These are phyloP conservation scores for Camelus bactrianus DNA, from an alignment of 2,113 vertebrate species.

Conservation along the genomic window DNA sequence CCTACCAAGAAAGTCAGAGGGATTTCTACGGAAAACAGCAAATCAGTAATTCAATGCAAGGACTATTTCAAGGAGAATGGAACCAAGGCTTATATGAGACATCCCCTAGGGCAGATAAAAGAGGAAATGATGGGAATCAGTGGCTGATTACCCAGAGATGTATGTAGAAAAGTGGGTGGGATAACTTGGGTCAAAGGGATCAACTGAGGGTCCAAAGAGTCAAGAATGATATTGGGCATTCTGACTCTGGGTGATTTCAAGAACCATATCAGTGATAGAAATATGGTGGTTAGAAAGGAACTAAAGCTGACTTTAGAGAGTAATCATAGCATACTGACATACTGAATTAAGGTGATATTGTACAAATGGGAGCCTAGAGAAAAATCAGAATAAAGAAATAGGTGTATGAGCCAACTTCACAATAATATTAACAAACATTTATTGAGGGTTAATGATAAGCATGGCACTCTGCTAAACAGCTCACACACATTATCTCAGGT, in stretches of 20 bases:
- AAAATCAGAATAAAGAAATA: background rate
- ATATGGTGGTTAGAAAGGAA: background rate
- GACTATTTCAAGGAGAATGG: background rate
- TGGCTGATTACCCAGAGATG: background rate
- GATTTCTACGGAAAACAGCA: background rate
- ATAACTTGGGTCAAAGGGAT: background rate
- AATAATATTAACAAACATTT: too few species aligned
- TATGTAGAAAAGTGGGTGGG: background rate
- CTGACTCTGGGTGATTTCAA: background rate
- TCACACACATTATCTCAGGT: background rate
- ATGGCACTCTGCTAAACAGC: background rate
- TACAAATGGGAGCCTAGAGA: background rate
- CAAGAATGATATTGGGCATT: background rate
- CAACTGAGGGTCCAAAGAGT: background rate
- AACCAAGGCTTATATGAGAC: background rate
- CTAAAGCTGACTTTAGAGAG: background rate
- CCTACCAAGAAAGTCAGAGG: background rate
- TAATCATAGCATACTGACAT: accelerated
- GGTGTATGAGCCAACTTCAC: too few species aligned
- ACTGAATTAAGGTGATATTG: background rate
- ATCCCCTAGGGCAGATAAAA: background rate
- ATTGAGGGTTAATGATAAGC: background rate
- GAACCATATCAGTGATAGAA: background rate
- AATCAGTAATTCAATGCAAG: background rate
- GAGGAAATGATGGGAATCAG: background rate